These are phyloP conservation scores for Taenioides sp. DNA, from an alignment of 2,797 vertebrate genomes.

Conservation along the genomic window DNA sequence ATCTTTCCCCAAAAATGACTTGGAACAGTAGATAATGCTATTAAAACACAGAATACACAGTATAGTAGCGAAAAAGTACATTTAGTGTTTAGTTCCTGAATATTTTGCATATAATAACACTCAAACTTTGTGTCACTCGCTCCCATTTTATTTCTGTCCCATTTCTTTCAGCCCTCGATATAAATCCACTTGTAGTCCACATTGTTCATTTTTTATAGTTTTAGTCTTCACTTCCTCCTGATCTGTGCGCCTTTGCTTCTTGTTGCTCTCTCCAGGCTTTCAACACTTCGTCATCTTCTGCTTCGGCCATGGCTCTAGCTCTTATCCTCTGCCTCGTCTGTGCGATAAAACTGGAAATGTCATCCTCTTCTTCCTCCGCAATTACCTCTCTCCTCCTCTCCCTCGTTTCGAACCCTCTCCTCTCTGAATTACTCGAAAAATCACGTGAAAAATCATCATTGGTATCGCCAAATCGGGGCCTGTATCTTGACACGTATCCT, in stretches of 20 bases:
- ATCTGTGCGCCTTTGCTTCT: slow-evolving; percentile 77
- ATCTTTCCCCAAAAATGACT: too few species aligned
- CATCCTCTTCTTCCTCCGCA: slow-evolving; percentile 77
- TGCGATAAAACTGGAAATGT: slow-evolving; percentile 77
- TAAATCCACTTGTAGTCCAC: too few species aligned
- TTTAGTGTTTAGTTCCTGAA: too few species aligned
- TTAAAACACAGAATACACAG: too few species aligned
- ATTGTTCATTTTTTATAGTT: too few species aligned
- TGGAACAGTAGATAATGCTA: too few species aligned
- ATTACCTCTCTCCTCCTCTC: slow-evolving; percentile 43
- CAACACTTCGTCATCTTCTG: slow-evolving; percentile 87
- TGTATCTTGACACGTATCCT: slow-evolving; percentile 73
- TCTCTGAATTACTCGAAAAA: slow-evolving; percentile 33
- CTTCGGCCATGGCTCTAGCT: slow-evolving; percentile 81
- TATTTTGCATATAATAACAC: too few species aligned
- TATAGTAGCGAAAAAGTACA: too few species aligned
- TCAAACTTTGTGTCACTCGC: too few species aligned
- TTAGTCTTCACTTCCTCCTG: background rate
- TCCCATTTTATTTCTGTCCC: too few species aligned
- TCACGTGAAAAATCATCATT: slow-evolving; percentile 46
- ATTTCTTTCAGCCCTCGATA: too few species aligned
- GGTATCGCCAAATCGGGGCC: slow-evolving; percentile 67
- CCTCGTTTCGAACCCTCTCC: slow-evolving; percentile 50
- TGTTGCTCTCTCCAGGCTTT: slow-evolving; percentile 87
- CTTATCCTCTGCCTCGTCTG: slow-evolving; percentile 77